These are phyloP conservation scores for Cryptoblepharus egeriae DNA, from an alignment of 2,797 vertebrate genomes.

Conservation along the genomic window DNA sequence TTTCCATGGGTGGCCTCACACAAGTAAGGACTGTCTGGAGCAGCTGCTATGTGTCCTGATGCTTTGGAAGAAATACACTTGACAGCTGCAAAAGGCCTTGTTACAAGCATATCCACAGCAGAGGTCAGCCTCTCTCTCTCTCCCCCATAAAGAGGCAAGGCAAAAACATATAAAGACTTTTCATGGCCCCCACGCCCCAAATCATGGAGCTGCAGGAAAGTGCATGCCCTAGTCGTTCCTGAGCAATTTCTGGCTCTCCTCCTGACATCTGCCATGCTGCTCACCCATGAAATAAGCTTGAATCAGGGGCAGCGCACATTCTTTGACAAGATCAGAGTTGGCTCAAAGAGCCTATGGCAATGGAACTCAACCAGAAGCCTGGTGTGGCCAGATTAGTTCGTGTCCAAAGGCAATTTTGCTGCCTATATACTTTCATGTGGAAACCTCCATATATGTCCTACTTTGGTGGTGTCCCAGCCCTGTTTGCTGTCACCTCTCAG, in stretches of 20 bases:
- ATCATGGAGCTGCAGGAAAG: neutral
- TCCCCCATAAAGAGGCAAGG: neutral
- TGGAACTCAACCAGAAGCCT: neutral
- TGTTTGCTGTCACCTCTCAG: neutral
- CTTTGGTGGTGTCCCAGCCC: neutral
- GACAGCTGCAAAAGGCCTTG: neutral
- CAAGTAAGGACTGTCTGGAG: neutral
- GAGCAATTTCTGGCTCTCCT: neutral
- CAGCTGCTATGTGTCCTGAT: neutral
- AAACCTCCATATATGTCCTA: neutral
- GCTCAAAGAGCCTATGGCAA: neutral
- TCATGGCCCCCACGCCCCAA: neutral
- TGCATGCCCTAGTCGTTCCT: neutral
- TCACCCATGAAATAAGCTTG: neutral
- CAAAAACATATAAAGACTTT: neutral
- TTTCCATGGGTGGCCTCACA: neutral
- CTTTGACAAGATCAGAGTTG: neutral
- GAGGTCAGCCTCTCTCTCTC: neutral
- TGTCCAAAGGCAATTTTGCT: neutral
- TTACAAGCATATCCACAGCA: neutral
- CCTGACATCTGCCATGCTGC: neutral
- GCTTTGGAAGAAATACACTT: neutral
- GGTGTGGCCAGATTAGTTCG: neutral
- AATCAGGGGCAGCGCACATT: neutral
- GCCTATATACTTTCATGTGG: neutral